Evolutionary conservation across 2,888 invertebrate genomes (phyloP), one percentile per base, ranked within the genome.

Genomic region (Agonopterix arenella): DNA sequence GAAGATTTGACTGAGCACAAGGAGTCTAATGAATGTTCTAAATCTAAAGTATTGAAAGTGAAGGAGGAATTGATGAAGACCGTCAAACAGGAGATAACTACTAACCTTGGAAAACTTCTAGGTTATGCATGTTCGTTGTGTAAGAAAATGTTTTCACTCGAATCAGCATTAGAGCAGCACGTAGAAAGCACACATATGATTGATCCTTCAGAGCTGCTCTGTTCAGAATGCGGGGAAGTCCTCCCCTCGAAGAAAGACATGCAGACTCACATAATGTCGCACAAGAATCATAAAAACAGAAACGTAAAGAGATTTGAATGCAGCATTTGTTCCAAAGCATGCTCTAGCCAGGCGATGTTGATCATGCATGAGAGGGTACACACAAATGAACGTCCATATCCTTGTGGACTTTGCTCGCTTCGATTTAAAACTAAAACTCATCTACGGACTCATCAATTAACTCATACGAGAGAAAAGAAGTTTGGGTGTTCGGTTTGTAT

Each of bases 401-500:
- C 85, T 0, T 90, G 90, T 51, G 82, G 82, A 42, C 67, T 88
- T 0, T 90, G 90, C 54, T 71, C 86, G 0, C 64, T 89, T 1
- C 64, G 82, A 7, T 90, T 90, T 48, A 90, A 90, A 60, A 90
- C 90, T 0, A 89, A 89, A 65, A 89, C 90, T 0, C 90, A 90
- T 64, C 62, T 90, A 46, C 59, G 89, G 3, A 90, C 90, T 1
- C 90, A 90, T 56, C 90, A 90, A 57, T 64, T 90, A 1, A 90
- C 90, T 8, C 90, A 90, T 54, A 90, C 90, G 0, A 72, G 90
- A 9, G 90, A 90, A 50, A 90, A 89, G 61, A 86, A 88, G 53
- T 90, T 90, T 69, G 89, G 90, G 1, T 90, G 90, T 58, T 89
- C 90, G 0, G 84, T 89, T 43, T 90, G 90, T 58, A 84, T 89